These are phyloP conservation scores for Geophilus truncorum DNA, from an alignment of 2,888 invertebrate genomes.

Conservation along the genomic window DNA sequence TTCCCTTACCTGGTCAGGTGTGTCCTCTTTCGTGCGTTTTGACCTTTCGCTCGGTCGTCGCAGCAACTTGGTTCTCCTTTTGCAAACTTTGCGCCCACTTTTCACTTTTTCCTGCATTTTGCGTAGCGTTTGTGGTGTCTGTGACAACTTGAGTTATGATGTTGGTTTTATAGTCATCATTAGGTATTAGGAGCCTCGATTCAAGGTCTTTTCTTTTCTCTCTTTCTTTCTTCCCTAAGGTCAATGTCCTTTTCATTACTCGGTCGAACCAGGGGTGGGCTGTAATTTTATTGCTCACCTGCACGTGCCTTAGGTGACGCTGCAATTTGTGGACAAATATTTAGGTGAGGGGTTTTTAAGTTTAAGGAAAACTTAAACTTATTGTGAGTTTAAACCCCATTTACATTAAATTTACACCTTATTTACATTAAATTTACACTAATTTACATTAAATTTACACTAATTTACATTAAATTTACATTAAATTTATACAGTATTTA, in stretches of 20 bases:
- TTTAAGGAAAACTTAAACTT: too few relatives aligned
- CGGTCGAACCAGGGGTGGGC: background rate
- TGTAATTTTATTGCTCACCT: background rate
- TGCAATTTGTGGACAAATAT: too few relatives aligned
- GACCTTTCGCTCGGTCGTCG: background rate
- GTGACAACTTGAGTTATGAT: background rate
- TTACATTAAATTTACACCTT: too few relatives aligned
- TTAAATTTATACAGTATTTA: too few relatives aligned
- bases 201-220: background rate
- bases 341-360: too few relatives aligned
- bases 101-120: too few relatives aligned
- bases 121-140: background rate
- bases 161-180: background rate
- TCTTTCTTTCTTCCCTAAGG: background rate
- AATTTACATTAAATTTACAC: too few relatives aligned
- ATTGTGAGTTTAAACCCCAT: too few relatives aligned
- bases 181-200: background rate
- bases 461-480: too few relatives aligned
- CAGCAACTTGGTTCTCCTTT: background rate
- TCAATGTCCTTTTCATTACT: background rate
- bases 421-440: too few relatives aligned
- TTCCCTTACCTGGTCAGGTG: constrained; percentile 8
- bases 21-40: background rate
- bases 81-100: background rate
- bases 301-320: background rate